Evolutionary conservation across 1,140 invertebrate genomes (phyloP), one percentile per base, ranked within the genome.

Genomic region (Trichomalopsis sarcophagae): DNA sequence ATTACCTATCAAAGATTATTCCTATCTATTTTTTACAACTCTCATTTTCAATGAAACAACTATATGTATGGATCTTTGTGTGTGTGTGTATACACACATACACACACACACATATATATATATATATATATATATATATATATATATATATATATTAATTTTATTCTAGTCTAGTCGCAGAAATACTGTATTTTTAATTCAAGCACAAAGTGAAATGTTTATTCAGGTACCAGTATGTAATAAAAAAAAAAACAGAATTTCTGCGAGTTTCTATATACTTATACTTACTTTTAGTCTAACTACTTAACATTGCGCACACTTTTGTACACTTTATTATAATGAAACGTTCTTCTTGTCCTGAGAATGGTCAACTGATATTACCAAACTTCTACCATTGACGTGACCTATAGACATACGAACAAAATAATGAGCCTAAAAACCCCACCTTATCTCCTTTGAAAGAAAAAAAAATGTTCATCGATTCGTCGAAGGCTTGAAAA

Each of bases 401-500:
- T 6, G 17, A 74, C 73, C 6, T 44, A 44, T 77, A 55, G 5
- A 75, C 36, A 2, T 76, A 47, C 11, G 21, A 77, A n/a, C 27
- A 27, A 27, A 27, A 27, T 27, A 27, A 27, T 27, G 17, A 50
- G 4, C 50, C n/a, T 77, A 44, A 75, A 40, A 75, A 75, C 3
- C 9, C 55, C 17, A n/a, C 76, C 50, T 36, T n/a, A 33, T 73
- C 7, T 71, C 50, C 21, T 50, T 2, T 47, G 47, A 80, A 6
- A 81, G 71, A 27, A 71, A 81, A 81, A 81, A 71, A 62, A 81
- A 81, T 23, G n/a, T 80, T 11, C 50, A 62, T 27, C 11, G 66
- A 90, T 90, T 90, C 91, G 91, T 91, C 91, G 91, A 92, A 92
- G 90, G 88, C 90, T 91, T 91, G 87, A 88, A 87, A 88, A 77